These are phyloP conservation scores for Neosilurus hyrtlii DNA, from an alignment of 2,797 vertebrate genomes.

Conservation along the genomic window DNA sequence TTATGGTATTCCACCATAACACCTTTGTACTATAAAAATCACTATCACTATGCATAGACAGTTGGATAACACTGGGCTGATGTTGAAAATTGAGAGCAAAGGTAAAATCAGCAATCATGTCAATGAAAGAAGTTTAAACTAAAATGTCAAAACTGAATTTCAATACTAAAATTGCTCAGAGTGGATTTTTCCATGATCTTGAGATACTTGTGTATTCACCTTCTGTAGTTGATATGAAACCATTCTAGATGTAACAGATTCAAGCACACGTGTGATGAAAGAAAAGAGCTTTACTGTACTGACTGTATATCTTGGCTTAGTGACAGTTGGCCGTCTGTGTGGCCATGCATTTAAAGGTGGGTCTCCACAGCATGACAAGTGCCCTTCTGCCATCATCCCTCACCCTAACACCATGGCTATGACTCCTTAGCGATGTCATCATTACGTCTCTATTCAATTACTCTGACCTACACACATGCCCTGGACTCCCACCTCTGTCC, in stretches of 20 bases:
- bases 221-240: background rate
- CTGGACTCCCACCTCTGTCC: slow-evolving; percentile 64
- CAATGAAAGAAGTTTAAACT: background rate
- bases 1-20: background rate
- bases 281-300: background rate
- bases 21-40: background rate
- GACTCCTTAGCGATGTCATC: slow-evolving; percentile 66
- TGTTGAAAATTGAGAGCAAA: background rate
- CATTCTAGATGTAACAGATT: background rate
- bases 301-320: slow-evolving; percentile 20
- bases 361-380: slow-evolving; percentile 40
- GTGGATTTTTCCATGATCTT: background rate
- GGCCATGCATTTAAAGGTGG: slow-evolving; percentile 20
- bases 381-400: slow-evolving; percentile 47
- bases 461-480: slow-evolving; percentile 71
- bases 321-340: slow-evolving; percentile 37
- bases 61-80: background rate
- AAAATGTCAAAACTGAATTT: background rate
- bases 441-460: slow-evolving; percentile 76
- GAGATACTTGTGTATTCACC: background rate
- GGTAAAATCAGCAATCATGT: background rate
- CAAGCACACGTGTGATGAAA: background rate
- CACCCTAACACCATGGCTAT: slow-evolving; percentile 58
- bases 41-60: background rate
- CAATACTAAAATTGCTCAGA: background rate